Evolutionary conservation across 1,140 invertebrate species (phyloP).

Genomic region (Musca vetustissima): DNA sequence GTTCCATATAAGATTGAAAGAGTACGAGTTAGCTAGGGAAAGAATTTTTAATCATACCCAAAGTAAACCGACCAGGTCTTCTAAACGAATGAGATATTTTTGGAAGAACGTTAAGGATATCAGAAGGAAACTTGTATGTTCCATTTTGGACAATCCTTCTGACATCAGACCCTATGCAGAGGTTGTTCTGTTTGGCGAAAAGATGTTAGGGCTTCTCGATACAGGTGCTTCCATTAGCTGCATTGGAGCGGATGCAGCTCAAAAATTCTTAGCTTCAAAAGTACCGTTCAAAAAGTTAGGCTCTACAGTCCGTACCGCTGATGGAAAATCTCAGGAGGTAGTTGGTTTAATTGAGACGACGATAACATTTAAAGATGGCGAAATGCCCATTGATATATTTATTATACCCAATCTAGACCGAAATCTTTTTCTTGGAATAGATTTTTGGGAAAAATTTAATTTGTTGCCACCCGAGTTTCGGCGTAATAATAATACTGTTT

Average conservation of each 20-base stretch:
- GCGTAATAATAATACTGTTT: not conserved
- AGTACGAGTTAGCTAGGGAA: not conserved
- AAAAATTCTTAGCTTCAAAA: not conserved
- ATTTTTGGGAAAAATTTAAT: conserved; percentile 28
- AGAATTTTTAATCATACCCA: not conserved
- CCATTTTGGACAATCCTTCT: not conserved
- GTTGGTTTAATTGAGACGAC: not conserved
- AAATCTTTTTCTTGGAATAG: conserved; percentile 27
- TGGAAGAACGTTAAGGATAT: not conserved
- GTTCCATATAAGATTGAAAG: not conserved
- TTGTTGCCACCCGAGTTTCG: not conserved
- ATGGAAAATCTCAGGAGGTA: not conserved
- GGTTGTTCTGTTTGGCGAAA: not conserved
- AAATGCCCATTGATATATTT: conserved; percentile 21
- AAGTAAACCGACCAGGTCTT: not conserved
- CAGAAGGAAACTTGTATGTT: not conserved
- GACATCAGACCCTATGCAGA: conserved; percentile 21
- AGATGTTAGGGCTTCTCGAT: not conserved
- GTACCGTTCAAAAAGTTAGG: not conserved
- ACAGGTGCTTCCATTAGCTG: not conserved
- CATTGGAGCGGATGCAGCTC: not conserved
- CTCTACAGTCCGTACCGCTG: not conserved
- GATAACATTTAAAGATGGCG: conserved; percentile 16
- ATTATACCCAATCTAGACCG: conserved; percentile 21
- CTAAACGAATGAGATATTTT: not conserved